A percentile compares a stretch with the other conserved stretches of the same genome.
Conservation (phyloP, 2,113 vertebrate species). For the Spea bombifrons region DNA sequence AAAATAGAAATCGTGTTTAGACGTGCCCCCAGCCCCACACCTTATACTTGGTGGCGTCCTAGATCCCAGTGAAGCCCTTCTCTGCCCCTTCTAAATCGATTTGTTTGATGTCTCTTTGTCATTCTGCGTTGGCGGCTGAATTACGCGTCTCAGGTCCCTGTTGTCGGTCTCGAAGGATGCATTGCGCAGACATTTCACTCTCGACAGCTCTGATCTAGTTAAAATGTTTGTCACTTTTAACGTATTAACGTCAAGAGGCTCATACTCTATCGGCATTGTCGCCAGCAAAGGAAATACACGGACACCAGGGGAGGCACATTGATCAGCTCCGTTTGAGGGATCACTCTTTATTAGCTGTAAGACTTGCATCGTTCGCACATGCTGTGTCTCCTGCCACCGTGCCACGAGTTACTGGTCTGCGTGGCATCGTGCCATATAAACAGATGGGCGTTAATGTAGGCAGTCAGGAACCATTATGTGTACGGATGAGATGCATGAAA, state of each 20-base stretch:
- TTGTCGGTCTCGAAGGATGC: too few relatives aligned
- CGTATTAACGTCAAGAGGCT: neutral
- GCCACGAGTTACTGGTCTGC: conserved; percentile 27
- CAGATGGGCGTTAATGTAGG: conserved; percentile 46
- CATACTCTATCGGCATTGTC: neutral
- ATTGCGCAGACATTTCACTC: neutral
- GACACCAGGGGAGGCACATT: neutral
- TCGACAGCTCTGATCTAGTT: conserved; percentile 1
- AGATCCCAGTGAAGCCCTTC: too few relatives aligned
- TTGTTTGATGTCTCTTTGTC: too few relatives aligned
- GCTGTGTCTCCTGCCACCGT: conserved; percentile 2
- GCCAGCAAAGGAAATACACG: neutral
- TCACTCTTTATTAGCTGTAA: conserved; percentile 1
- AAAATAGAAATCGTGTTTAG: too few relatives aligned
- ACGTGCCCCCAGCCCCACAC: too few relatives aligned
- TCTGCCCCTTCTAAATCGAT: too few relatives aligned
- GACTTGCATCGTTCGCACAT: neutral
- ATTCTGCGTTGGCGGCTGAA: too few relatives aligned
- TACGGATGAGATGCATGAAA: conserved; percentile 35
- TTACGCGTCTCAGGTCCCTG: too few relatives aligned
- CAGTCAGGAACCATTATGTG: conserved; percentile 46
- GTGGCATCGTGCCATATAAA: conserved; percentile 32
- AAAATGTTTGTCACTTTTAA: conserved; percentile 2
- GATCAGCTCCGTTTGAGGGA: conserved; percentile 6
- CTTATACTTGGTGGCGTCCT: too few relatives aligned